Evolutionary conservation across 1,140 invertebrate genomes (phyloP), one percentile per base, ranked within the genome.

Genomic region (Neodiprion pinetum): DNA sequence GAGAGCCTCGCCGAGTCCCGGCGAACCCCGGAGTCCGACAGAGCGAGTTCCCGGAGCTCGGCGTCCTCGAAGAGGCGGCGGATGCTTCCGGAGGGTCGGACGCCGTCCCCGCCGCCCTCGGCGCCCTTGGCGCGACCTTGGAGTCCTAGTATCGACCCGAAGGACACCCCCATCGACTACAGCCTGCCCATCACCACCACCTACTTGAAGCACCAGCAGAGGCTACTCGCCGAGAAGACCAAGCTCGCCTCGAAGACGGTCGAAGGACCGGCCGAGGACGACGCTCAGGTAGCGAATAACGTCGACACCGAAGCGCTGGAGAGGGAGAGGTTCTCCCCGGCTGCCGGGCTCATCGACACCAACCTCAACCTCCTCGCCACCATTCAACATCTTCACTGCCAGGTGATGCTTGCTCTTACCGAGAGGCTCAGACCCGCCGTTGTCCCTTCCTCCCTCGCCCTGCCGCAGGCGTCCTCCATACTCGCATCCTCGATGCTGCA

Each of bases 171-270:
- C 72, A 92, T 95, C 65, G 94, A 95, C 86, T 96, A 94, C 84
- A 93, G 93, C 80, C 91, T 96, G 76, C 95, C 95, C 11, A 96
- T 96, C 77, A 96, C 95, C 4, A 95, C 95, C 12, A 94, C 95
- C 2, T 96, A 96, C 86, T 88, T 96, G 84, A 96, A 95, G 84
- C 93, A 95, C 81, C 94, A 94, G 88, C 89, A 93, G 81, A 93
- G 89, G 76, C 79, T 84, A 21, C 79, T 80, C 48, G 83, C 85
- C 10, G 85, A 86, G 76, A 82, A 85, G 71, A 84, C 81, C 69
- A 84, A 82, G 74, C 28, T 40, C 28, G 74, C 72, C 9, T 65
- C 61, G n/a, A 68, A 75, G n/a, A 78, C 76, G 21, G 76, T 77
- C 49, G 50, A 69, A 61, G 17, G 47, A 1, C 14, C 74, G 21